Base-by-base conservation (phyloP, 2,113 vertebrate genomes). In the Coregonus clupeaformis region DNA sequence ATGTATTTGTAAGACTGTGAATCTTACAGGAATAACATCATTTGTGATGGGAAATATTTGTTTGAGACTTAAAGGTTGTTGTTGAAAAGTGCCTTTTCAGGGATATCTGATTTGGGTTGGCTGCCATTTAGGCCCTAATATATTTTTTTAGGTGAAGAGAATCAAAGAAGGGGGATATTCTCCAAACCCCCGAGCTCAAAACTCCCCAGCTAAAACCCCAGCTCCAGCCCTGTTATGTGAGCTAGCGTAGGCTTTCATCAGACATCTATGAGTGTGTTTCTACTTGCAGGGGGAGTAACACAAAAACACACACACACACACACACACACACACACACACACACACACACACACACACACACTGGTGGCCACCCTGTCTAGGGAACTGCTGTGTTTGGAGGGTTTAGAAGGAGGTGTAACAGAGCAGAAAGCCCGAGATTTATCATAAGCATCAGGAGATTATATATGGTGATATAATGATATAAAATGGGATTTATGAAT, bases 201-300 rank as follows among this genome's bases (percentile, higher is more conserved):
- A 68, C n/a, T n/a, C 18, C 29, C 24, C 68, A 25, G 9, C 68
- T 72, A 32, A 67, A 67, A 1, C 18, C 30, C 24, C 29, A 5
- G 29, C 71, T 60, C 57, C 57, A 60, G 57, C 6, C n/a, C 49
- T 52, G 49, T 18, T 52, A 16, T 68, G 25, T 75, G 74, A 78
- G 70, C 68, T 66, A 36, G 59, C 25, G n/a, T 60, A 60, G n/a
- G 42, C 52, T 82, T 68, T 80, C 73, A 71, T 73, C 68, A 69
- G 57, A 42, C 69, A 64, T 74, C 82, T 64, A 65, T 57, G 73
- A 77, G 82, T 80, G 63, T 73, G n/a, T n/a, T n/a, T n/a, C n/a
- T n/a, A n/a, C n/a, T n/a, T n/a, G n/a, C n/a, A n/a, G n/a, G n/a
- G n/a, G 71, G 62, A 45, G 64, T 6, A n/a, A n/a, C n/a, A n/a